Evolutionary conservation across 2,888 invertebrate species (phyloP), one percentile per base, ranked within the genome.

Genomic region (Drosophila peninsularis): DNA sequence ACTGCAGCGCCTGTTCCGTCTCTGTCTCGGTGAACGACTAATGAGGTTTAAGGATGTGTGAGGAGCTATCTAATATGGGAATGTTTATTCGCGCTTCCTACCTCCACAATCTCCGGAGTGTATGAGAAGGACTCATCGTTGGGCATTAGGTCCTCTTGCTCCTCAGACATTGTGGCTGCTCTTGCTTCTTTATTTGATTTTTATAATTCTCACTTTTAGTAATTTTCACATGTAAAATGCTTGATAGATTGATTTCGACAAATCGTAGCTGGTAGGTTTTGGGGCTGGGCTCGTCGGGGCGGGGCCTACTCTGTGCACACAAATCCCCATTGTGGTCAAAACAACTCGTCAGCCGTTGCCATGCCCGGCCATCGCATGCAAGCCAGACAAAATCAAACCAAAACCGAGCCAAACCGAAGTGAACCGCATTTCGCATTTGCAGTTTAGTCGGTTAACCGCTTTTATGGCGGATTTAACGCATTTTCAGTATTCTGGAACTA

Each of bases 391-490:
- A 64, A 27, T 45, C 34, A 27, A 52, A 45, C 27, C 44, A 7
- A 24, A 44, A 39, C 41, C 17, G 17, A 62, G 44, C 49, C 64
- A 36, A 63, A 64, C 67, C 71, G 44, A 80, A 69, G 62, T 61
- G 63, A 68, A 73, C 82, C 85, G 53, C 85, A 85, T 78, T 82
- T 82, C 66, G 80, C 73, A 82, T 78, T 82, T 80, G 74, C 76
- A 82, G 85, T 80, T 82, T 78, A 71, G 71, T 80, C 80, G 82
- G 85, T 85, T 82, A 82, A 85, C 82, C 85, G 78, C 80, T 67
- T 78, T 82, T 80, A 78, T 72, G 69, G 82, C 73, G 78, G 80
- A 82, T 82, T 82, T 85, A 80, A 71, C 82, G 75, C 82, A 84
- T 78, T 75, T 65, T 56, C 60, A n/a, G 45, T 27, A 45, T 37